Percentiles rank a stretch among this genome's conserved stretches.
These are phyloP conservation scores for Odontamblyopus lacepedii DNA, from an alignment of 2,797 vertebrate genomes.

Conservation along the genomic window DNA sequence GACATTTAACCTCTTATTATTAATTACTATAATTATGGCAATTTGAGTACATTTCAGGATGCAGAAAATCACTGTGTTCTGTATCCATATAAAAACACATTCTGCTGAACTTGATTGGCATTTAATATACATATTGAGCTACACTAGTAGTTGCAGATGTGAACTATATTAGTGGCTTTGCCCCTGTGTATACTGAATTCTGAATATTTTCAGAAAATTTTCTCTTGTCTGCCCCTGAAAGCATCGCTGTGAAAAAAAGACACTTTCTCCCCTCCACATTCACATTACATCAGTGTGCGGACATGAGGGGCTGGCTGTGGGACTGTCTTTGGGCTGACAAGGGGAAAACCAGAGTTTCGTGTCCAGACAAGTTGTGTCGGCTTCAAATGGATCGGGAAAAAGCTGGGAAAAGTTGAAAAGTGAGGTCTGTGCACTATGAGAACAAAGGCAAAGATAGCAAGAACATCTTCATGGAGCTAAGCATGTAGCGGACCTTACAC, in stretches of 20 bases:
- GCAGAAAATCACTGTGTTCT: neutral
- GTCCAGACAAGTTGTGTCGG: slow-evolving; percentile 68
- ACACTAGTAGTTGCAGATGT: neutral
- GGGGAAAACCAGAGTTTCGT: slow-evolving; percentile 44
- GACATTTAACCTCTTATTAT: too few relatives aligned
- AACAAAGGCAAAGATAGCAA: neutral
- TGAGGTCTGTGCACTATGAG: neutral
- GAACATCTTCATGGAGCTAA: neutral
- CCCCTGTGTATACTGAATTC: slow-evolving; percentile 31
- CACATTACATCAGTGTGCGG: neutral
- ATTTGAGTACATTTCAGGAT: neutral
- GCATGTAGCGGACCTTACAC: neutral
- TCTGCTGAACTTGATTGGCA: neutral
- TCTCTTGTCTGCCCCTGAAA: slow-evolving; percentile 48
- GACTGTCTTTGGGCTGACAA: slow-evolving; percentile 27
- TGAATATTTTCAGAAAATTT: slow-evolving; percentile 60
- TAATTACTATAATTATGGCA: too few relatives aligned
- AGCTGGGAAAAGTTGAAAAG: neutral
- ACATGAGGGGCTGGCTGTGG: neutral
- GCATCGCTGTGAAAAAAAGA: slow-evolving; percentile 69
- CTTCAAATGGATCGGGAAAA: slow-evolving; percentile 54
- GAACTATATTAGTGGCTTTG: neutral
- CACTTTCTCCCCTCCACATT: slow-evolving; percentile 35
- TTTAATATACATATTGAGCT: too few relatives aligned
- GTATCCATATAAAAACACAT: neutral